phyloP scores from a whole-genome alignment of 2,113 vertebrate species.

The Diadophis punctatus region DNA sequence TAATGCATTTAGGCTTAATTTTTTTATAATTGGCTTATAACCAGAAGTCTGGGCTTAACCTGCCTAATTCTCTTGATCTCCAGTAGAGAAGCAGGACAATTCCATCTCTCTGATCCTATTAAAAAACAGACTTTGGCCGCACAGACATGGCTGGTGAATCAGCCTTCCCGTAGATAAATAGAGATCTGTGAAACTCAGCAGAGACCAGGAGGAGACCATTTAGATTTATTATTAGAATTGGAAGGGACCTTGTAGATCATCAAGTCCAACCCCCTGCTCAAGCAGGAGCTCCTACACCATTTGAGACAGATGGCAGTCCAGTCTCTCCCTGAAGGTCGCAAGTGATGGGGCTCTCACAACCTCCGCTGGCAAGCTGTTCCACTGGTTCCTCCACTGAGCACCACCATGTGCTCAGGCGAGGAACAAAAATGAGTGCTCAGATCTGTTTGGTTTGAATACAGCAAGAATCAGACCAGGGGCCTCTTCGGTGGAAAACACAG shows the following conservation, averaged over 20 bases:
- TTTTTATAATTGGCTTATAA: conserved; percentile 48
- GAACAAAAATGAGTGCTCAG: not conserved
- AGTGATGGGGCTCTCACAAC: too few species aligned
- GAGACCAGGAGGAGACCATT: not conserved
- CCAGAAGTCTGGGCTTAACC: conserved; percentile 31
- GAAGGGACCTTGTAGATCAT: too few species aligned
- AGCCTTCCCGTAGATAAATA: not conserved
- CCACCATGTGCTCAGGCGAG: conserved; percentile 16
- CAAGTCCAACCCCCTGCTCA: too few species aligned
- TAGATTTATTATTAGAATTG: too few species aligned
- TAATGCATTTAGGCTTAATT: conserved; percentile 52
- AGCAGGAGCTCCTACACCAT: too few species aligned
- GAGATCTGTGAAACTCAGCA: not conserved
- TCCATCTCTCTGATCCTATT: not conserved
- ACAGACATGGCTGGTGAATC: conserved; percentile 6
- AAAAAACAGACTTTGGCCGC: not conserved
- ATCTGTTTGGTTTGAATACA: not conserved
- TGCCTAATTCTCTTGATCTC: conserved; percentile 27
- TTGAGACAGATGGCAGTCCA: too few species aligned
- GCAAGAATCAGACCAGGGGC: conserved; percentile 32
- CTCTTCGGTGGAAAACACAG: not conserved
- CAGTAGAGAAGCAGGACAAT: conserved; percentile 10
- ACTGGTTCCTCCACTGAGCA: too few species aligned
- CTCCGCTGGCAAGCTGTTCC: too few species aligned
- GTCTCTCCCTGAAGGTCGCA: too few species aligned